Conservation (phyloP, 2,113 vertebrate genomes). For the Dipodomys spectabilis region DNA sequence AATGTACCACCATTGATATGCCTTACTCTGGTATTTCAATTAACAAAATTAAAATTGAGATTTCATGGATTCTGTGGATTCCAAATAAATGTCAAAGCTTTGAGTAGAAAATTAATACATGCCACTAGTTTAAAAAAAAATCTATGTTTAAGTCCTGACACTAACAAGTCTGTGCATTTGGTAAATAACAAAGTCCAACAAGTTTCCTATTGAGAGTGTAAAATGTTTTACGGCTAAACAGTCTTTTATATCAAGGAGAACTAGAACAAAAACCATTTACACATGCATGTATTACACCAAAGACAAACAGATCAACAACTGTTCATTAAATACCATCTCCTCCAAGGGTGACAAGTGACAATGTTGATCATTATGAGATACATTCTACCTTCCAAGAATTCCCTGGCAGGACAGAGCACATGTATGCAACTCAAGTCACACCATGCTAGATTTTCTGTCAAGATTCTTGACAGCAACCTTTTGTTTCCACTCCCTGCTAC, state of each 20-base stretch:
- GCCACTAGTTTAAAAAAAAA: background rate
- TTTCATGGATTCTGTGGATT: background rate
- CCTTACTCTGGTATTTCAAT: constrained; percentile 7
- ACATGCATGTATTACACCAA: background rate
- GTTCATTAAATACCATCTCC: background rate
- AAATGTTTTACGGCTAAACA: background rate
- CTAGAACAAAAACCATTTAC: background rate
- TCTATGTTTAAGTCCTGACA: background rate
- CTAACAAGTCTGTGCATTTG: background rate
- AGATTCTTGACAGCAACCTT: constrained; percentile 19
- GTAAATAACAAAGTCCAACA: background rate
- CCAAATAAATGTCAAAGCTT: constrained; percentile 8
- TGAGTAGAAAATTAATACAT: background rate
- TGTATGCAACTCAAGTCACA: background rate
- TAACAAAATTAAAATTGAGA: constrained; percentile 22
- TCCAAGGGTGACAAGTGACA: background rate
- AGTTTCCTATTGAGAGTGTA: background rate
- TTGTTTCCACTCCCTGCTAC: background rate
- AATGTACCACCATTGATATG: background rate
- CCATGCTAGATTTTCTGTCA: background rate
- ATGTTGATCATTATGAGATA: background rate
- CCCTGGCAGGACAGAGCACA: background rate
- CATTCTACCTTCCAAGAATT: background rate
- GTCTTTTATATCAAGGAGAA: background rate
- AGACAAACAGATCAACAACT: background rate